Base-by-base conservation (phyloP, 2,888 invertebrate genomes). In the Patella caerulea region DNA sequence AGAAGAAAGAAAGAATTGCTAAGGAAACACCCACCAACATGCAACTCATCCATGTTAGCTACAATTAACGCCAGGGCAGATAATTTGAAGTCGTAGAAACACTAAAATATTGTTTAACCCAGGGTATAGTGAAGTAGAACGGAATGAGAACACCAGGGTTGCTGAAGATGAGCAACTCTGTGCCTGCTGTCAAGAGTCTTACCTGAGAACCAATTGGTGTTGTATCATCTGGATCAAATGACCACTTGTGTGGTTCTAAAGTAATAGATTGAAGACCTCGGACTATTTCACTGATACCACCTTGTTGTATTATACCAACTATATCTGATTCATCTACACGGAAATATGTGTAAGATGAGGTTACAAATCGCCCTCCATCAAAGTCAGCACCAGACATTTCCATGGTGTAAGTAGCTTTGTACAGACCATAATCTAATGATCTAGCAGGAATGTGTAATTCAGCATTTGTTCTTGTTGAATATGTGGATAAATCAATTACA, bases 171-270 rank as follows among this genome's bases (percentile, higher is more conserved):
- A 45, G 45, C 1, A 45, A 45, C 45, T 45, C 45, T 45, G 45
- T 45, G 45, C 45, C 45, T 45, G 7, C 45, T 45, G 45, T 45
- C 9, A 45, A 9, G 45, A 45, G 7, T 45, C 45, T 45, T 80
- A 86, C 87, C 83, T 86, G 84, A 59, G 78, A n/a, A 34, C 70
- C 77, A 0, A 65, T 24, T 11, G 65, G 65, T 24, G 65, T 65
- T 12, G 75, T 52, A 2, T 81, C 80, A 81, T 92, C 92, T 1
- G 92, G 92, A 81, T 92, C 92, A 54, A 86, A 83, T 0, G 92
- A 92, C 77, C 85, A 85, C 0, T 73, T 75, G 15, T 80, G 83
- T 2, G 92, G 92, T 9, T 84, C 80, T 7, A 92, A 83, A 5
- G 72, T 81, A 69, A 84, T 86, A 14, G 84, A 84, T 72, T 83